Evolutionary conservation across 2,113 vertebrate species (phyloP), one percentile per base, ranked within the genome.

Genomic region (Phalacrocorax pelagicus): DNA sequence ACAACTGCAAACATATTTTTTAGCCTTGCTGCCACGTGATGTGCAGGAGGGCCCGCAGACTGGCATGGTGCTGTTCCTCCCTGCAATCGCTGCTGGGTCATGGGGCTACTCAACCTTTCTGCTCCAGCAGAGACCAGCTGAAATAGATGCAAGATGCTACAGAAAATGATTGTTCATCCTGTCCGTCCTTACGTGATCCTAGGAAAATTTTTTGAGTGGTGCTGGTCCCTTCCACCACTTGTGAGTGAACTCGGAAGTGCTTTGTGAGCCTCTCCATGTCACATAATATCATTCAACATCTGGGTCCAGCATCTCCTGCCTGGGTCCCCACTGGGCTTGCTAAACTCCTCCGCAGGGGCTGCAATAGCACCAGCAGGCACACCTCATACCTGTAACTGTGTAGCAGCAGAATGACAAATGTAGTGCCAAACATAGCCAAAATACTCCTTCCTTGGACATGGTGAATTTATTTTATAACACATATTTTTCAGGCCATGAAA

Each of bases 1-100:
- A 89, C 26, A 66, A 38, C 55, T 78, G n/a, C 32, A 57, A 69
- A 88, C n/a, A 44, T 80, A 11, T n/a, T 78, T 75, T 80, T 61
- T 17, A 55, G 26, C 38, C 36, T 47, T 88, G 51, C 22, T 81
- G 77, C 16, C 30, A 30, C 1, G 7, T 15, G 7, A 5, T 32
- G 10, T 69, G 32, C 0, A 0, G 44, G 17, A 91, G 16, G 18
- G 12, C 27, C 19, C 51, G 59, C 32, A 38, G 24, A 8, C 15
- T 49, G 38, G 18, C 40, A 23, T 2, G 5, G 15, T 49, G 65
- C 38, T 62, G 18, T 24, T 82, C 66, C 29, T 82, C 36, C 40
- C 47, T 69, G 58, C 21, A n/a, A 4, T 14, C 36, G 3, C 27
- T 47, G 23, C 17, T 1, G 2, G 19, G 23, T 82, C 29, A 15